Evolutionary conservation across 2,888 invertebrate genomes (phyloP), one percentile per base, ranked within the genome.

Genomic region (Xestia sexstrigata): DNA sequence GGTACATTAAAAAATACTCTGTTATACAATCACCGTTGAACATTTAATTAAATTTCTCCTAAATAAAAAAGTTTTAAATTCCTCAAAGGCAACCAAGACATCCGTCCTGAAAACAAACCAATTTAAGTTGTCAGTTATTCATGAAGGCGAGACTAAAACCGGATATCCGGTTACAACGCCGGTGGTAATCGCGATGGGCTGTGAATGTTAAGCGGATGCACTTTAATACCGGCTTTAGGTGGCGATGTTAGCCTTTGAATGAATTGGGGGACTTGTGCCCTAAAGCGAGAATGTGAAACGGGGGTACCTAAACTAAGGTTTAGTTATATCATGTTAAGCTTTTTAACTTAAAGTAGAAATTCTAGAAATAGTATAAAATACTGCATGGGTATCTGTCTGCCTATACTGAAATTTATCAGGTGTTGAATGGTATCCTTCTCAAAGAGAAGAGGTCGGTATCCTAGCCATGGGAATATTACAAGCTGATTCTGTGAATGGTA

Each of bases 151-250:
- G 62, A 71, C 68, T 74, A 66, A 76, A 76, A 79, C 76, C 71
- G 86, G 83, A 84, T 82, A 45, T 86, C 86, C 83, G 74, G 63
- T 73, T 62, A 83, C 86, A 52, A 62, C 30, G 78, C 42, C 47
- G 63, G 35, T 47, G 69, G 85, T 62, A 39, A 70, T 26, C 69
- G 71, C 79, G 86, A 65, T 69, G 65, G 69, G 66, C 71, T 62
- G 45, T 74, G 84, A 86, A 84, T 84, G 58, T 58, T 86, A 79
- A 84, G 26, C 65, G 75, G 63, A 76, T 84, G 86, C 86, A 83
- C 68, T 86, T 86, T 79, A 73, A 83, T 76, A 68, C 67, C 63
- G 62, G 58, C 70, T 52, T 23, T 39, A 60, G 69, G 45, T 72
- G 66, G 52, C 42, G 9, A 52, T 60, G 69, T 62, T 73, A 58